These are phyloP conservation scores for Cyprinella venusta DNA, from an alignment of 2,797 vertebrate genomes.

Conservation along the genomic window DNA sequence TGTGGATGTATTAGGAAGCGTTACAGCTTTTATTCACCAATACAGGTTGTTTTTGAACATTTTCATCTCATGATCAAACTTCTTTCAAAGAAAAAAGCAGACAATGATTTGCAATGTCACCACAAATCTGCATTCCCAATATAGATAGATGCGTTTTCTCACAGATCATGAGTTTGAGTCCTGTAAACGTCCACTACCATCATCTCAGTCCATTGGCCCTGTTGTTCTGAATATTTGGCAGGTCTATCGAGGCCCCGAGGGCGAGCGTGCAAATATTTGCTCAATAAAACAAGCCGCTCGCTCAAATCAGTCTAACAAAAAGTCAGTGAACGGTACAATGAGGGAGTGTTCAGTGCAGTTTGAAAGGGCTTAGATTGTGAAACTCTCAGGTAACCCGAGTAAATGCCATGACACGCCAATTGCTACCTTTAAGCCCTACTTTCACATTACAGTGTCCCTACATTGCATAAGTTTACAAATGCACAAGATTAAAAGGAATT, in stretches of 20 bases:
- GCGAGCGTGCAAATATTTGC: background rate
- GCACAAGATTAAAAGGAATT: too few species aligned
- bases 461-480: background rate
- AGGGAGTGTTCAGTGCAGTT: background rate
- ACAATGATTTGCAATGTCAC: background rate
- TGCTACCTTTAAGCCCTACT: background rate
- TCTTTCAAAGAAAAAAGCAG: background rate
- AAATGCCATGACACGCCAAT: background rate
- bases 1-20: background rate
- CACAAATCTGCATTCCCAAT: background rate
- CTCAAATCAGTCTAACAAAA: background rate
- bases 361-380: background rate
- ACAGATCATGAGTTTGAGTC: background rate
- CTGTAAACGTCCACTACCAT: background rate
- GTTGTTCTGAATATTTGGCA: constrained; percentile 28
- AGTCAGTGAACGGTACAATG: background rate
- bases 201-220: constrained; percentile 9
- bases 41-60: background rate
- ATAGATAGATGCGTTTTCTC: background rate
- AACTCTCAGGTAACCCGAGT: background rate
- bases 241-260: background rate
- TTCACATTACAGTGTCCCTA: background rate
- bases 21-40: background rate
- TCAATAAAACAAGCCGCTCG: background rate
- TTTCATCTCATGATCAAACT: background rate